Percentiles rank a stretch among this genome's conserved stretches.
phyloP scores from a whole-genome alignment of 2,113 vertebrate genomes.

The Vimba vimba region DNA sequence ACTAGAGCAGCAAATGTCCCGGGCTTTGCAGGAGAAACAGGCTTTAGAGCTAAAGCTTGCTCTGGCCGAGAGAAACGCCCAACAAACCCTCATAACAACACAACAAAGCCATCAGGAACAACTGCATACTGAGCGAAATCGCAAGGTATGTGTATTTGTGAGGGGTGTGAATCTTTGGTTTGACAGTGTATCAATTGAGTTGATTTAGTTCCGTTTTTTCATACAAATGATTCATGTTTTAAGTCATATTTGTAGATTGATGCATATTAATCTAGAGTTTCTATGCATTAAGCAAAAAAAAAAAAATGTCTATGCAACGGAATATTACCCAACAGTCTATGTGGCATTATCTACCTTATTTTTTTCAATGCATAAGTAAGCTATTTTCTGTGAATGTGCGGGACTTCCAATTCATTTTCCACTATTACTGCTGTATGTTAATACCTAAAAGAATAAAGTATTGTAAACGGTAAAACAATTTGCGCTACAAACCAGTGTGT shows the following conservation, averaged over 20 bases:
- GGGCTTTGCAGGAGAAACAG: constrained; percentile 65
- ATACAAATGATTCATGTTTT: not conserved
- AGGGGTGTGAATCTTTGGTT: not conserved
- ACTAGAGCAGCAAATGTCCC: constrained; percentile 65
- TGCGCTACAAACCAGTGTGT: not conserved
- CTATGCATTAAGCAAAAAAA: not conserved
- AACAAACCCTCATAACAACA: constrained; percentile 68
- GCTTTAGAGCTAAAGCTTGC: constrained; percentile 66
- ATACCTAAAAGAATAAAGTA: not conserved
- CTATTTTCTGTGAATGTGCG: not conserved
- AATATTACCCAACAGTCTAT: not conserved
- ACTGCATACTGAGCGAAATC: constrained; percentile 68
- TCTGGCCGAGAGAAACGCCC: constrained; percentile 68
- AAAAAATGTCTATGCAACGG: no score
- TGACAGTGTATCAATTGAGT: not conserved
- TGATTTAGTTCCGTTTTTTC: not conserved
- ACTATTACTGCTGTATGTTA: not conserved
- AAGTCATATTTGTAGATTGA: not conserved
- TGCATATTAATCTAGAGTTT: not conserved
- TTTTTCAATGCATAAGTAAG: not conserved
- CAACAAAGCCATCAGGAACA: constrained; percentile 73
- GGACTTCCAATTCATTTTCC: not conserved
- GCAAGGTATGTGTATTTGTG: constrained; percentile 71
- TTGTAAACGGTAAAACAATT: not conserved
- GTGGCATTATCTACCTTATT: not conserved